Conservation (phyloP, 92 coral and sea anemone genomes). For the Phenganax stokvisi region DNA sequence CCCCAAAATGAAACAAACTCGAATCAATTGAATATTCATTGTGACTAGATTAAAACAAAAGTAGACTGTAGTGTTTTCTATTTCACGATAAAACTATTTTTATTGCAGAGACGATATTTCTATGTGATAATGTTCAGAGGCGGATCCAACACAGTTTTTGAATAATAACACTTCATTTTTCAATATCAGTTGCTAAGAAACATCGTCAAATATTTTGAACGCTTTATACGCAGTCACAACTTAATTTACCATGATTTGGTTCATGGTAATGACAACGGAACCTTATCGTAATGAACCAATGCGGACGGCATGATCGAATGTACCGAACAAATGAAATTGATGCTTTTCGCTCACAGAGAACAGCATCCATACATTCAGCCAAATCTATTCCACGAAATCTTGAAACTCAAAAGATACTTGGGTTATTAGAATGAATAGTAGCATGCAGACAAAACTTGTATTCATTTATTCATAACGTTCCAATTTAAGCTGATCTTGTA, state of each 20-base stretch:
- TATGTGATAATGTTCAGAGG: background rate
- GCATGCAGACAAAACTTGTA: too few relatives aligned
- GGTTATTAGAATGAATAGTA: too few relatives aligned
- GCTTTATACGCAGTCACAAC: background rate
- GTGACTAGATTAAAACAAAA: background rate
- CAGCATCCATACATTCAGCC: too few relatives aligned
- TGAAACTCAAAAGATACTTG: too few relatives aligned
- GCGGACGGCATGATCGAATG: too few relatives aligned
- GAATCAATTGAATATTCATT: conserved; percentile 17
- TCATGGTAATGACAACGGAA: background rate
- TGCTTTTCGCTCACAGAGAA: too few relatives aligned
- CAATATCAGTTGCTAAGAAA: background rate
- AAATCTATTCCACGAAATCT: too few relatives aligned
- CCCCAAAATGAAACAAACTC: conserved; percentile 12
- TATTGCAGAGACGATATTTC: background rate
- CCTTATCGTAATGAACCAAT: background rate
- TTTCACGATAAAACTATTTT: background rate
- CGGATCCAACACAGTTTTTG: background rate
- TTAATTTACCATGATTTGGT: background rate
- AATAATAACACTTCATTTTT: background rate
- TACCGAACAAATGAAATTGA: too few relatives aligned
- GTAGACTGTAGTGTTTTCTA: background rate
- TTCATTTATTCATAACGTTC: too few relatives aligned
- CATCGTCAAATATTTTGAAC: background rate
- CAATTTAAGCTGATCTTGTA: too few relatives aligned